Base-by-base conservation (phyloP, 2,888 invertebrate genomes). In the Dendrolimus pini region DNA sequence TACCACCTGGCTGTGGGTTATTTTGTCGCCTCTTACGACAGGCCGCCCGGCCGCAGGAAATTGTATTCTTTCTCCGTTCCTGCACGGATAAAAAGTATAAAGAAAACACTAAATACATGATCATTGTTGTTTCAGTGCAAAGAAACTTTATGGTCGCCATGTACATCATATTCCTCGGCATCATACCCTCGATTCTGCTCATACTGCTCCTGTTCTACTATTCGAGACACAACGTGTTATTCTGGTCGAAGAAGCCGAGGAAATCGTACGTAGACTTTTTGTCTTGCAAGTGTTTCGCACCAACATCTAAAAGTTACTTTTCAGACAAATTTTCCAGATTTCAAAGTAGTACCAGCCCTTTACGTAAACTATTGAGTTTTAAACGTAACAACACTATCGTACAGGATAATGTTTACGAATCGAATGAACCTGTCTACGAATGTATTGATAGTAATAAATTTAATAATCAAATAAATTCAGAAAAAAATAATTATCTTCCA, bases 91-190 rank as follows among this genome's bases (percentile, higher is more conserved):
- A n/a, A n/a, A n/a, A n/a, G 30, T 30, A 30, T 30, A 0, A 30
- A 30, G 30, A 30, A 3, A 30, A 30, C 30, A 30, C 3, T 30
- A 30, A 30, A 30, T 30, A 30, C 30, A 30, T 30, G 2, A 30
- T 47, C 12, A 47, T 47, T 65, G 64, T 61, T 62, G 55, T 71
- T 69, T 52, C 92, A 97, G 97, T 95, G 64, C 93, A 94, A 77
- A 93, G 93, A 67, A 94, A 94, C 71, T 93, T 97, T 80, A 93
- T 96, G 77, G 94, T 95, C 61, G 95, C 95, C 47, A 92, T 98
- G 91, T 96, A 96, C 82, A 93, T 98, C 65, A 94, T 97, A 70
- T 97, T 98, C 93, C 92, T 98, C 69, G 95, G 96, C 41, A 94
- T 98, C 67, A 91, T 98, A 58, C 97, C 98, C 0, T 82, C 93